Evolutionary conservation across 2,113 vertebrate species (phyloP), one percentile per base, ranked within the genome.

Genomic region (Hassar affinis): DNA sequence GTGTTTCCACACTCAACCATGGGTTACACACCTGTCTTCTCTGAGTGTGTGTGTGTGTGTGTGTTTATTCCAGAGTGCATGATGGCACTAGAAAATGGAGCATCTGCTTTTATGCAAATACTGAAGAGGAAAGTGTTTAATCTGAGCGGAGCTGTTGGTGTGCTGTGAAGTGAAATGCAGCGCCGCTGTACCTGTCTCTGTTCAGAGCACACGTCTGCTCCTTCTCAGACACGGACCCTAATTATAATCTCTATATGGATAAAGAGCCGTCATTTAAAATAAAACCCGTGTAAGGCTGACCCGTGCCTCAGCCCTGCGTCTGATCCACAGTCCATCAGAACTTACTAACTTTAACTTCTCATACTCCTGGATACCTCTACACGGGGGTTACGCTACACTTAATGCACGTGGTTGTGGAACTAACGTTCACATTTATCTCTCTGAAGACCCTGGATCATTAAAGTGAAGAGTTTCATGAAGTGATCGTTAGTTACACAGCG

Each of bases 31-130:
- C 69, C 69, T 74, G 69, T 47, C 38, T 47, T 12, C 38, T 17
- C 6, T 14, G 68, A 6, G 68, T 71, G 38, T 42, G 35, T 47
- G 42, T 72, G 42, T 72, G 68, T 72, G 64, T 68, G 66, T 71
- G 68, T 71, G 68, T 71, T 71, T 72, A n/a, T n/a, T 47, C 22
- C 42, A 72, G 47, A n/a, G 11, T 71, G 11, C 42, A 71, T 47
- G 0, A 71, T n/a, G 42, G 25, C 68, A 71, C 38, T 71, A 14
- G 68, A n/a, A 71, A 47, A 10, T n/a, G 22, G 25, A 71, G 42
- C 68, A 71, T 71, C 22, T 71, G 68, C 42, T 71, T 71, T 68
- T n/a, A 47, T 45, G 42, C 5, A n/a, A n/a, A 45, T 45, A 47
- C 38, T 71, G 42, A 25, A 47, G 20, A n/a, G 22, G 6, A 38